A percentile compares a stretch with the other conserved stretches of the same genome.
phyloP scores from a whole-genome alignment of 2,888 invertebrate genomes.

The Andrena chrysosceles region DNA sequence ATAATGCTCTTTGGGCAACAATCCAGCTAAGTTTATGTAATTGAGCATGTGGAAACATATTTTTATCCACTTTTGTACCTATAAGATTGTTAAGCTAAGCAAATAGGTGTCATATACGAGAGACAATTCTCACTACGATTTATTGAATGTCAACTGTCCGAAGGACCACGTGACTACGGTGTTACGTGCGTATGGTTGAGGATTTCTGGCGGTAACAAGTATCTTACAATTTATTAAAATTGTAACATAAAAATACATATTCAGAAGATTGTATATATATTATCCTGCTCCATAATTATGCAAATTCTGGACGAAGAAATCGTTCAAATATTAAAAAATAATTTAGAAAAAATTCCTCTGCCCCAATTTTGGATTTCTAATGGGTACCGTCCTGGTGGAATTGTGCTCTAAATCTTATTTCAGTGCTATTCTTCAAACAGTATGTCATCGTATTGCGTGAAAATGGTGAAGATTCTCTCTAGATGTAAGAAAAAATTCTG shows the following conservation, averaged over 20 bases:
- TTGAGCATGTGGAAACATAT: background rate
- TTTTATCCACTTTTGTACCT: no score
- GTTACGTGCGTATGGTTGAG: background rate
- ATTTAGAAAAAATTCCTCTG: background rate
- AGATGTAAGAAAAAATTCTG: no score
- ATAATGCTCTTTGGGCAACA: no score
- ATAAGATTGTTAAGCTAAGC: background rate
- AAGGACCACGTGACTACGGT: constrained; percentile 14
- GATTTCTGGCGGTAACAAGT: background rate
- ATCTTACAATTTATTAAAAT: background rate
- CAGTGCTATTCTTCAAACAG: no score
- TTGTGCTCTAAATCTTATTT: no score
- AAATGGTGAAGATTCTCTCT: no score
- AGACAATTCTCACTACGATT: background rate
- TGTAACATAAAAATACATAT: background rate
- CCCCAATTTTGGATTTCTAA: no score
- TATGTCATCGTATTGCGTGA: no score
- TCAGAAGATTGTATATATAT: background rate
- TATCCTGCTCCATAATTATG: background rate
- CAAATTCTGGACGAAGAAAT: background rate
- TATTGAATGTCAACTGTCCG: background rate
- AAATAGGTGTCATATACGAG: background rate
- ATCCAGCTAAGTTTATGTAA: background rate
- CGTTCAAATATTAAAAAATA: background rate
- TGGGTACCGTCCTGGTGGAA: no score